Percentiles rank a stretch among this genome's conserved stretches.
Evolutionary conservation across 2,797 vertebrate species (phyloP).

Genomic region (Pseudopleuronectes americanus): DNA sequence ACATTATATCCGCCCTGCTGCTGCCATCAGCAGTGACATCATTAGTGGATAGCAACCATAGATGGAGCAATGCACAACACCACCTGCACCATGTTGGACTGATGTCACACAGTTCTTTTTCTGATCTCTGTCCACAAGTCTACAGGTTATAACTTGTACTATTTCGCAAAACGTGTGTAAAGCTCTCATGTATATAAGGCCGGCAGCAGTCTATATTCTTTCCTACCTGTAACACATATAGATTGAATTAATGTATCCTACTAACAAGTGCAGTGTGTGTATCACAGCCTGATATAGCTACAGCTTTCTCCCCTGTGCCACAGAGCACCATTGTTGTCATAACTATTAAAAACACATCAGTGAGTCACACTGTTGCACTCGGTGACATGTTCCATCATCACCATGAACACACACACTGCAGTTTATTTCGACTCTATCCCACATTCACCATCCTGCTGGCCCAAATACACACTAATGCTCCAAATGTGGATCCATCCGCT

Average conservation of each 20-base stretch:
- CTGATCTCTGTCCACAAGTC: no score
- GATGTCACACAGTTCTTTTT: no score
- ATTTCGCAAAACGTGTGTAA: background rate
- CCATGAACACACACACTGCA: background rate
- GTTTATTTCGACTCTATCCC: background rate
- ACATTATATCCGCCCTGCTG: background rate
- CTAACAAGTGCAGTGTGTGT: no score
- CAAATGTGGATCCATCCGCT: background rate
- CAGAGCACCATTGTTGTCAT: background rate
- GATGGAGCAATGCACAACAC: no score
- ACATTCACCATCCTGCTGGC: background rate
- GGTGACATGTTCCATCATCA: background rate
- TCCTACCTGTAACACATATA: background rate
- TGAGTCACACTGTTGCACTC: background rate
- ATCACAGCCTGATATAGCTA: background rate
- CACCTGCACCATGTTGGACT: no score
- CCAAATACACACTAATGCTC: background rate
- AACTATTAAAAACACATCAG: constrained; percentile 5
- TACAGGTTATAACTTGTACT: no score
- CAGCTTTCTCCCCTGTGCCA: background rate
- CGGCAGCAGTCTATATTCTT: background rate
- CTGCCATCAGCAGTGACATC: background rate
- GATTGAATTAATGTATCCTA: background rate
- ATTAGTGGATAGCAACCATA: background rate
- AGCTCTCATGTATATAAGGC: background rate